A percentile compares a stretch with the other conserved stretches of the same genome.
These are phyloP conservation scores for Myotis vivesi DNA, from an alignment of 2,797 vertebrate species.

Conservation along the genomic window DNA sequence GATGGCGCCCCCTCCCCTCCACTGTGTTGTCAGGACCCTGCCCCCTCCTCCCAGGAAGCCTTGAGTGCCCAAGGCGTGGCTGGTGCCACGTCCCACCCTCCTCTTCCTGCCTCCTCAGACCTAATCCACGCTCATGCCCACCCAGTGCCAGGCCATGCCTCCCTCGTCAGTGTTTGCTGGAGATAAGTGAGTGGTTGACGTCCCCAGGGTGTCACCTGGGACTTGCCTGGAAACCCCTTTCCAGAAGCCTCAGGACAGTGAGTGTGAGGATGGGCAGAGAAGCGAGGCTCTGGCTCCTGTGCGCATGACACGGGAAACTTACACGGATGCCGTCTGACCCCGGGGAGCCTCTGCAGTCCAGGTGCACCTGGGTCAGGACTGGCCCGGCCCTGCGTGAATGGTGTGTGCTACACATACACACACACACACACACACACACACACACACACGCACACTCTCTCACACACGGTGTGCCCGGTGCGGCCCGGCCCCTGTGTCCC, in stretches of 20 bases:
- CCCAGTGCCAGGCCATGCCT: rapidly evolving
- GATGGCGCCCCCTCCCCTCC: rapidly evolving
- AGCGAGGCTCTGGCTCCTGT: not conserved
- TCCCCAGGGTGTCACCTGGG: not conserved
- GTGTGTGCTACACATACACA: too few relatives aligned
- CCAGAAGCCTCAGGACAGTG: not conserved
- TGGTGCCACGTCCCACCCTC: not conserved
- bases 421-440: too few relatives aligned
- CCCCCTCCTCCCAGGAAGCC: not conserved
- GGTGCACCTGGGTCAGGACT: conserved; percentile 5
- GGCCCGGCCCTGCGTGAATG: rapidly evolving
- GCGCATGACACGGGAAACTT: conserved; percentile 50
- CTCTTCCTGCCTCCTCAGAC: rapidly evolving
- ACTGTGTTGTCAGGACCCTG: rapidly evolving
- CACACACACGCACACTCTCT: too few relatives aligned
- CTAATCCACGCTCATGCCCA: rapidly evolving
- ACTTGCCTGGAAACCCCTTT: conserved; percentile 34
- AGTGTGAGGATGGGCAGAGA: not conserved
- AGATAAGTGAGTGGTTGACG: rapidly evolving
- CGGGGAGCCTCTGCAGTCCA: conserved; percentile 18
- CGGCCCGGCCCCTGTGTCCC: rapidly evolving
- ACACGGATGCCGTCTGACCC: conserved; percentile 31
- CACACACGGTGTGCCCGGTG: rapidly evolving
- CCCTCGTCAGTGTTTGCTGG: not conserved
- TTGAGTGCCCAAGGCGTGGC: rapidly evolving